These are phyloP conservation scores for Biston stratarius DNA, from an alignment of 2,888 invertebrate genomes.

Conservation along the genomic window DNA sequence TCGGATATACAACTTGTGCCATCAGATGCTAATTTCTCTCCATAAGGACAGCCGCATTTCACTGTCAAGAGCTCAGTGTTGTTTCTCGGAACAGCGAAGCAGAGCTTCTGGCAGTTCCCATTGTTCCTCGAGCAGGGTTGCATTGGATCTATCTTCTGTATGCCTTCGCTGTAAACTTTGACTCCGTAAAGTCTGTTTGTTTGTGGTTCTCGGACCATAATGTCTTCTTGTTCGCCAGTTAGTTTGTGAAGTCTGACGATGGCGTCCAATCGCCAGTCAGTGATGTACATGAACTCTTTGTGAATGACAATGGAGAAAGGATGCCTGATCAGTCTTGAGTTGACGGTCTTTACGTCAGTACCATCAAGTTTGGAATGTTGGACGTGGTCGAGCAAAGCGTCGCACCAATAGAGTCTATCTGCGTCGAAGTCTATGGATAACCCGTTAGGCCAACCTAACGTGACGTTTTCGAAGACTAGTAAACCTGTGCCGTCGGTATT, in stretches of 20 bases:
- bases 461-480: conserved; percentile 95
- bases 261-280: conserved; percentile 98
- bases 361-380: conserved; percentile 97
- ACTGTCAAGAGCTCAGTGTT: conserved; percentile 85
- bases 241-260: conserved; percentile 96
- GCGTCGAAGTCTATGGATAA: conserved; percentile 95
- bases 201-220: conserved; percentile 95
- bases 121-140: conserved; percentile 95
- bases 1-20: conserved; percentile 91
- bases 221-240: conserved; percentile 94
- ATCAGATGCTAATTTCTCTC: conserved; percentile 92
- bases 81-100: conserved; percentile 94
- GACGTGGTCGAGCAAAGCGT: conserved; percentile 97
- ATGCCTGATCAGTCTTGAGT: conserved; percentile 94
- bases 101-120: conserved; percentile 97
- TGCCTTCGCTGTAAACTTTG: conserved; percentile 92
- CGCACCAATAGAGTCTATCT: conserved; percentile 98
- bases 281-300: conserved; percentile 97
- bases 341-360: conserved; percentile 95
- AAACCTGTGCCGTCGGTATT: conserved; percentile 95
- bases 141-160: conserved; percentile 89
- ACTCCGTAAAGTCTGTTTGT: conserved; percentile 96
- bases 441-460: conserved; percentile 99
- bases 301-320: conserved; percentile 97
- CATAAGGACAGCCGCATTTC: conserved; percentile 97